phyloP scores from a whole-genome alignment of 2,797 vertebrate species.

The Nannoperca australis region DNA sequence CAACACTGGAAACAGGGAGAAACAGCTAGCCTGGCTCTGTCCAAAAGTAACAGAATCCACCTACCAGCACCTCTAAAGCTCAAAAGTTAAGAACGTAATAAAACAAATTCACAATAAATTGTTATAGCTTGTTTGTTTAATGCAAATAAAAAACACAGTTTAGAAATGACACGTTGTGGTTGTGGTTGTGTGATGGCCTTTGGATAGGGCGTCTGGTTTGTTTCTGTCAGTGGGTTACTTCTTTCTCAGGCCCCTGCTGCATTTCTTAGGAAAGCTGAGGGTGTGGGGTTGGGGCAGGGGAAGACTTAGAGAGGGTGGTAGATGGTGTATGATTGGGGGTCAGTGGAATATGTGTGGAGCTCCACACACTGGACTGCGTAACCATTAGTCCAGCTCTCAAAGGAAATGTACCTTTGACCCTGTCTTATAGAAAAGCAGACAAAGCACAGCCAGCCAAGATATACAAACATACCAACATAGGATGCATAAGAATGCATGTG shows the following conservation, averaged over 20 bases:
- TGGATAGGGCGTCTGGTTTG: conserved; percentile 45
- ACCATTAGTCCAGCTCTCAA: conserved; percentile 37
- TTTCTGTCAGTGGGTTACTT: conserved; percentile 58
- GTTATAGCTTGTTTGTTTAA: background rate
- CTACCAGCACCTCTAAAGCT: background rate
- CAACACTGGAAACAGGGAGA: background rate
- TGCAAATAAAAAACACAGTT: background rate
- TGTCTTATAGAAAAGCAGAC: conserved; percentile 41
- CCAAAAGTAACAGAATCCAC: background rate
- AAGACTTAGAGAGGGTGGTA: conserved; percentile 8
- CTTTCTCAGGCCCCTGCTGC: conserved; percentile 71
- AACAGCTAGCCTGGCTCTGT: background rate
- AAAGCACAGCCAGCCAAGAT: conserved; percentile 30
- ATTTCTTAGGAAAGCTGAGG: conserved; percentile 44
- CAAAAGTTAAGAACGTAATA: background rate
- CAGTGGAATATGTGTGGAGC: conserved; percentile 48
- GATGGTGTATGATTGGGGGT: conserved; percentile 41
- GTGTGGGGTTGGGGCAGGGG: conserved; percentile 5
- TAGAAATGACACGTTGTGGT: background rate
- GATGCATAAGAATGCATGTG: conserved; percentile 21
- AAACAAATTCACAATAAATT: background rate
- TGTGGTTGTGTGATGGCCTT: conserved; percentile 19
- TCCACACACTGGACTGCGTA: conserved; percentile 22
- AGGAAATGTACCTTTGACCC: conserved; percentile 55
- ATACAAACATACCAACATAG: conserved; percentile 39